Conservation (phyloP, 2,888 invertebrate genomes). For the Malachius bipustulatus region DNA sequence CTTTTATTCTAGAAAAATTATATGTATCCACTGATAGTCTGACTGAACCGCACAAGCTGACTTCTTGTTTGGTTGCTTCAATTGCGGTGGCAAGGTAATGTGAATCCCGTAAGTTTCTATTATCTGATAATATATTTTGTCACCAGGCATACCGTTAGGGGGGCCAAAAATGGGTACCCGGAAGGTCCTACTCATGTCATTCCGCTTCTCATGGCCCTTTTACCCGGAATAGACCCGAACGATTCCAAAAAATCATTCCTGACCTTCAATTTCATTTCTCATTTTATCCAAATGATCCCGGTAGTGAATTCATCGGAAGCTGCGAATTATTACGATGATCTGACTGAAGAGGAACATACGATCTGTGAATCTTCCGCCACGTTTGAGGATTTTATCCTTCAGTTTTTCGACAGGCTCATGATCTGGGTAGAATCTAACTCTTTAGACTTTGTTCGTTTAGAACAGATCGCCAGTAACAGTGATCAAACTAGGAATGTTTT, state of each 20-base stretch:
- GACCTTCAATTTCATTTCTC: slow-evolving; percentile 67
- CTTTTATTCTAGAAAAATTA: slow-evolving; percentile 68
- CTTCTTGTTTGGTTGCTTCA: slow-evolving; percentile 59
- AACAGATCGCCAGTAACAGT: slow-evolving; percentile 42
- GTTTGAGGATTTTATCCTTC: slow-evolving; percentile 79
- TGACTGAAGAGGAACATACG: slow-evolving; percentile 65
- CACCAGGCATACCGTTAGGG: slow-evolving; percentile 36
- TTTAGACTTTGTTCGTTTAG: slow-evolving; percentile 54
- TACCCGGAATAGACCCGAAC: slow-evolving; percentile 87
- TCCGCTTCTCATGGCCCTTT: slow-evolving; percentile 62
- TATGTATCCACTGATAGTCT: slow-evolving; percentile 71
- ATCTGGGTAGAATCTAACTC: slow-evolving; percentile 58
- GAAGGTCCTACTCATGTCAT: slow-evolving; percentile 74
- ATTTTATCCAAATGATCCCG: slow-evolving; percentile 67
- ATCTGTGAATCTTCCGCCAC: slow-evolving; percentile 73
- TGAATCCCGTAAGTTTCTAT: neutral
- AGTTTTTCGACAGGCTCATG: slow-evolving; percentile 70
- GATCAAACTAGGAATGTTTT: slow-evolving; percentile 52
- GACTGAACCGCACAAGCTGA: slow-evolving; percentile 78
- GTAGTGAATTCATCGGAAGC: slow-evolving; percentile 77
- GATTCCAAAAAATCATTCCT: slow-evolving; percentile 65
- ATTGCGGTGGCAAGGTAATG: slow-evolving; percentile 50
- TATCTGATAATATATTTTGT: too few species aligned
- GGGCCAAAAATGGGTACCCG: slow-evolving; percentile 45
- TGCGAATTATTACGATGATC: slow-evolving; percentile 48